Base-by-base conservation (phyloP, 2,113 vertebrate species). In the Macquaria ambigua region DNA sequence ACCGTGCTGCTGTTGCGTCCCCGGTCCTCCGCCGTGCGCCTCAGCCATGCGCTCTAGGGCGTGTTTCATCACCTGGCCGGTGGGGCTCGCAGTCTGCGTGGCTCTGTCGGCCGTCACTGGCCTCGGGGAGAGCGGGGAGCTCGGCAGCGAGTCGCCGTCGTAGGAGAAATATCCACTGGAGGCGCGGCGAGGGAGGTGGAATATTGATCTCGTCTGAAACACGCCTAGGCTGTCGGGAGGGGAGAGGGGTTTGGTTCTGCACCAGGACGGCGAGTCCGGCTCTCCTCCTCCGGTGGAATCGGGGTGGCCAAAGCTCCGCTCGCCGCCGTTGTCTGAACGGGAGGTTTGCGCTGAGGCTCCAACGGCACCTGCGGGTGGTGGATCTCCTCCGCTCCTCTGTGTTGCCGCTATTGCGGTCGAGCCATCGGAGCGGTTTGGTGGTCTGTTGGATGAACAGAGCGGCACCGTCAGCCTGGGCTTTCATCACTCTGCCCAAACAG, bases 91-190 rank as follows among this genome's bases (percentile, higher is more conserved):
- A 66, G 98, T 98, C 95, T 98, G 98, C 84, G 97, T 98, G 71
- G 96, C 94, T 91, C 95, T 96, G 90, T 97, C 90, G 28, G 71
- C 74, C 58, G 96, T 94, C 95, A 91, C 88, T 4, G 84, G 81
- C 59, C 67, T 82, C 74, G 94, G 55, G 14, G 52, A 80, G n/a
- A 68, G 62, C 74, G 92, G 96, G 48, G 97, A 97, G 93, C 94
- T 96, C 89, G 95, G 95, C 71, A 88, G 37, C 11, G 96, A 97
- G 91, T 97, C 97, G 86, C 95, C 90, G 87, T 98, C 97, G 92
- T 95, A 96, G 89, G 98, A 98, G 95, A 97, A 97, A 95, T 98
- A 98, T 81, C 98, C 98, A 88, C 97, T 98, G 93, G 98, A 99
- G 52, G 96, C 95, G 86, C 97, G 96, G 81, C 97, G 96, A 79